Percentiles rank a stretch among this genome's conserved stretches.
Conservation (phyloP, 2,888 invertebrate genomes). For the Lasioglossum marginatum region DNA sequence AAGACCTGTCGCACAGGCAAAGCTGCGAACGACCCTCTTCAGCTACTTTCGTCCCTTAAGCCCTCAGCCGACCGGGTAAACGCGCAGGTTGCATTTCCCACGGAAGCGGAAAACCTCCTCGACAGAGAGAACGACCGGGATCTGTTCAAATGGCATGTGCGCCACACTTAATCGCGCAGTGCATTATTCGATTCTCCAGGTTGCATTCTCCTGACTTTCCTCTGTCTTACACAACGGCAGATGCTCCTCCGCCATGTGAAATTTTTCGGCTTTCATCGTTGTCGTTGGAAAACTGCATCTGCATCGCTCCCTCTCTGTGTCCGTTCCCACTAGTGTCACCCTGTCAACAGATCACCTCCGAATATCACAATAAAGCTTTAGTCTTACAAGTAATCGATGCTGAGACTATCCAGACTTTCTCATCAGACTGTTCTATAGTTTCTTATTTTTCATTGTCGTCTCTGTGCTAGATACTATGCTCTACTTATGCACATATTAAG, state of each 20-base stretch:
- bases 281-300: neutral
- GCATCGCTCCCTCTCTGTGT: neutral
- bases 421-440: neutral
- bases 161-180: constrained; percentile 54
- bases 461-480: neutral
- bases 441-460: neutral
- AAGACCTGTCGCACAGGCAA: constrained; percentile 69
- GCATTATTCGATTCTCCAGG: constrained; percentile 17
- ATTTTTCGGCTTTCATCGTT: neutral
- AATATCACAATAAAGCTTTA: neutral
- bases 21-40: constrained; percentile 61
- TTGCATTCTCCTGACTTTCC: constrained; percentile 30
- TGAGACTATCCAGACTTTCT: neutral
- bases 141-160: constrained; percentile 47
- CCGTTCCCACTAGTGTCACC: neutral
- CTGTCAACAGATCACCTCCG: neutral
- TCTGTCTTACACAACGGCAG: constrained; percentile 35
- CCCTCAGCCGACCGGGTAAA: constrained; percentile 68
- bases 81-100: constrained; percentile 81
- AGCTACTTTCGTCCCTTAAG: constrained; percentile 25
- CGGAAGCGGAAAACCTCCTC: constrained; percentile 74
- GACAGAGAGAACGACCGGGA: constrained; percentile 17
- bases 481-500: neutral
- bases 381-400: neutral
- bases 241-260: constrained; percentile 46